Conservation (phyloP, 2,797 vertebrate species). For the Centroberyx gerrardi region DNA sequence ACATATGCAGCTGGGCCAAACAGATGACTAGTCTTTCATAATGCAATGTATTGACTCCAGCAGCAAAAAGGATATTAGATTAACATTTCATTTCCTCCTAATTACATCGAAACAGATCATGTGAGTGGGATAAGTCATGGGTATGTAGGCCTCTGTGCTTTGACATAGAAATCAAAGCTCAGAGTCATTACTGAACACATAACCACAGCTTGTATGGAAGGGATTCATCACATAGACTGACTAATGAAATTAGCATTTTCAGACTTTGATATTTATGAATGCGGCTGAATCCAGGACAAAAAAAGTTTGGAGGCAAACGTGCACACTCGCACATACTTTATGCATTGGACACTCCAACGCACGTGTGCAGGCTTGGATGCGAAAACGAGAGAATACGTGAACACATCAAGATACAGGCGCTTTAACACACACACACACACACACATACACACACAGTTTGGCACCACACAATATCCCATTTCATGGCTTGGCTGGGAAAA, state of each 20-base stretch:
- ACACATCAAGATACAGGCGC: slow-evolving; percentile 40
- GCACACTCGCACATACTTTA: background rate
- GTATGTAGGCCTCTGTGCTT: slow-evolving; percentile 25
- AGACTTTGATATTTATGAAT: background rate
- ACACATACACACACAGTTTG: slow-evolving; percentile 39
- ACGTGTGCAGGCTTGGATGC: slow-evolving; percentile 39
- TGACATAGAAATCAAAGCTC: slow-evolving; percentile 44
- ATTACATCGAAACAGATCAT: slow-evolving; percentile 66
- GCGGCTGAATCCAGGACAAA: slow-evolving; percentile 6
- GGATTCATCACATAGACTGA: slow-evolving; percentile 13
- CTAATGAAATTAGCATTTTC: slow-evolving; percentile 9
- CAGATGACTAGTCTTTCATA: slow-evolving; percentile 27
- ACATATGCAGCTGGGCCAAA: background rate
- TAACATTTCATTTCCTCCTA: slow-evolving; percentile 58
- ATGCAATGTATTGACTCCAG: slow-evolving; percentile 49
- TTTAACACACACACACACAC: slow-evolving; percentile 2
- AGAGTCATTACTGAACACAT: slow-evolving; percentile 28
- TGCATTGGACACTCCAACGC: background rate
- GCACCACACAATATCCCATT: slow-evolving; percentile 65
- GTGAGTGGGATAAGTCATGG: slow-evolving; percentile 50
- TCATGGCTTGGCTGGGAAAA: slow-evolving; percentile 67
- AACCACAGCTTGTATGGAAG: background rate
- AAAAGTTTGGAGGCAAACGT: background rate
- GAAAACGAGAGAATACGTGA: slow-evolving; percentile 18
- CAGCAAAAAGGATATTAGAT: slow-evolving; percentile 68